These are phyloP conservation scores for Ursus arctos DNA, from an alignment of 2,113 vertebrate genomes.

Conservation along the genomic window DNA sequence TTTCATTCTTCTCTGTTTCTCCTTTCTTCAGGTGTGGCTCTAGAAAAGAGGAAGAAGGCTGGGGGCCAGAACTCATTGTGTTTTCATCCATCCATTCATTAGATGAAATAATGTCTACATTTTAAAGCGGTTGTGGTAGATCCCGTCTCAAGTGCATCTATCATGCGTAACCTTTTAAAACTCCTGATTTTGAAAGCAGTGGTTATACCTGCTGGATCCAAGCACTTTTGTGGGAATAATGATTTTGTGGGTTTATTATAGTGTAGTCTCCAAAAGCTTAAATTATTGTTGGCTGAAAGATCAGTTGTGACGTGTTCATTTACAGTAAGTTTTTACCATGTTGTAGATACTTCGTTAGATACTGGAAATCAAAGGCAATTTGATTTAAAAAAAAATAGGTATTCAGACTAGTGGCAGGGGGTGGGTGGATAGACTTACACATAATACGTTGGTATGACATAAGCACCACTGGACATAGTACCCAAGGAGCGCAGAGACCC, in stretches of 20 bases:
- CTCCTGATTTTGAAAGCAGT: background rate
- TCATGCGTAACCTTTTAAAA: background rate
- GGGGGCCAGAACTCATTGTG: background rate
- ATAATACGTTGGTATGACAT: background rate
- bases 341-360: background rate
- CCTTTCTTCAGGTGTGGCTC: background rate
- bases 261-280: background rate
- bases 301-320: background rate
- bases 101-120: constrained; percentile 73
- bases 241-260: constrained; percentile 28
- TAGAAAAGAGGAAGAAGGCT: background rate
- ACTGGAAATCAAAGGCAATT: constrained; percentile 8
- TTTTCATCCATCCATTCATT: constrained; percentile 51
- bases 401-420: background rate
- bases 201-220: background rate
- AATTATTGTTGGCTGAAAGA: background rate
- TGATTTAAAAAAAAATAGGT: background rate
- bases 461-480: background rate
- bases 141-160: background rate
- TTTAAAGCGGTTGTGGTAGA: background rate
- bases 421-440: background rate
- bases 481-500: background rate
- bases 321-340: background rate
- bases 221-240: background rate
- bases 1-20: background rate